Base-by-base conservation (phyloP, 2,113 vertebrate species). In the Chionodraco myersi region DNA sequence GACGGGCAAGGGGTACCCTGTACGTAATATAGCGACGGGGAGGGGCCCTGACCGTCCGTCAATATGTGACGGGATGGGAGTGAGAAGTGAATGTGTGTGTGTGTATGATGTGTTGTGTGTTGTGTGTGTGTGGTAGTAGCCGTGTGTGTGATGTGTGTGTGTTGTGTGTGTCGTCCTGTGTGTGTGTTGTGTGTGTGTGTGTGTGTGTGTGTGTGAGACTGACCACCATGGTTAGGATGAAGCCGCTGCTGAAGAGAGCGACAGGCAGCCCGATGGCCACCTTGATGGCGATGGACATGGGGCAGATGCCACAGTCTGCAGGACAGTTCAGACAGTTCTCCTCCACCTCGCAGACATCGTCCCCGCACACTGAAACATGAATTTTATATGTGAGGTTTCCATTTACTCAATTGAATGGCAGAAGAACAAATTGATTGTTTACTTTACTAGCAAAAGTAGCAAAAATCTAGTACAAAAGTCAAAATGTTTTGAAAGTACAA, bases 191-290 rank as follows among this genome's bases (percentile, higher is more conserved):
- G 18, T 64, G 30, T 36, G n/a, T 51, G 12, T 21, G 18, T 64
- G 30, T 36, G 34, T 58, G 30, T 36, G n/a, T 51, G 12, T 21
- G 18, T 64, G 30, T 26, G 34, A 16, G 18, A 75, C 92, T 88
- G 82, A 95, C 95, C 95, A 94, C 91, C 75, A 95, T 77, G 23
- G 93, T 95, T 16, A 94, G 74, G 83, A 96, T 93, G 80, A 96
- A 96, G 15, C 93, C 94, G 2, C 80, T 89, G 72, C 92, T 93
- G 78, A 96, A 94, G 49, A 95, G 84, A 10, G 90, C 82, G 0
- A 95, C 90, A 0, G 95, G 95, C 30, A 96, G 93, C 4, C 91
- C 93, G 6, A 94, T 94, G 75, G 93, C 90, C 62, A 95, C 77
- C 72, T 94, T 95, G 78, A 95, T 93, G 13, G 79, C 47, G 3